Conservation (phyloP, 2,888 invertebrate species). For the Liposcelis brunnea region DNA sequence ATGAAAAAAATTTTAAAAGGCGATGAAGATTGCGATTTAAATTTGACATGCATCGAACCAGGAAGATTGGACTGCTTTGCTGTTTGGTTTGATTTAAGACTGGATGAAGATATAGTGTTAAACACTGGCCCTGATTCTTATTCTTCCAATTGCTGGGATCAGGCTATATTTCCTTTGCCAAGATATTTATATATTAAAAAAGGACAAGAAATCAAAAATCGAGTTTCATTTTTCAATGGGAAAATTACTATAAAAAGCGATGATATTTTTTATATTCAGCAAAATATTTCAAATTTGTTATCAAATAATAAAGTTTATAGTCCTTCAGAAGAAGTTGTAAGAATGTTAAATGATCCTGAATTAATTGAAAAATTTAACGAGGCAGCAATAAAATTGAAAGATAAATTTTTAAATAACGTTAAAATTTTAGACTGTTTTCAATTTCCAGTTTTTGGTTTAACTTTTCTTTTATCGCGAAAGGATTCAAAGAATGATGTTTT, state of each 20-base stretch:
- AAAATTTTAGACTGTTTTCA: conserved; percentile 39
- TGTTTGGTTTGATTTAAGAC: conserved; percentile 55
- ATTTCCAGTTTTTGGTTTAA: conserved; percentile 43
- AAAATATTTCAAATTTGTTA: conserved; percentile 21
- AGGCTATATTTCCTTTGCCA: conserved; percentile 48
- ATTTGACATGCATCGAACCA: conserved; percentile 26
- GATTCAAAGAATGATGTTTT: conserved; percentile 26
- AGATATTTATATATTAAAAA: conserved; percentile 24
- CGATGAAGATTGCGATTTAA: conserved; percentile 19
- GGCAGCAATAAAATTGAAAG: conserved; percentile 17
- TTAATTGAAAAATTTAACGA: too few relatives aligned
- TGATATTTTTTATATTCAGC: too few relatives aligned
- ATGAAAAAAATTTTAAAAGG: conserved; percentile 27
- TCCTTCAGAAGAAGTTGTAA: conserved; percentile 23
- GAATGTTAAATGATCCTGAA: conserved; percentile 33
- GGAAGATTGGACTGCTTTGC: conserved; percentile 46
- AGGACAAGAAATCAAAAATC: conserved; percentile 22
- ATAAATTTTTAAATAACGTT: conserved; percentile 15
- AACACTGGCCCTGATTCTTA: conserved; percentile 31
- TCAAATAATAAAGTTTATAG: conserved; percentile 24
- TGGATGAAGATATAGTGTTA: conserved; percentile 41
- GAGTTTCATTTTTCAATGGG: conserved; percentile 14
- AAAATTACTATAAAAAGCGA: conserved; percentile 28
- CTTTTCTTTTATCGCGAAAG: conserved; percentile 20
- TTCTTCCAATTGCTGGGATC: conserved; percentile 50